Evolutionary conservation across 1,140 invertebrate genomes (phyloP).

Genomic region (Macrocentrus cingulum): DNA sequence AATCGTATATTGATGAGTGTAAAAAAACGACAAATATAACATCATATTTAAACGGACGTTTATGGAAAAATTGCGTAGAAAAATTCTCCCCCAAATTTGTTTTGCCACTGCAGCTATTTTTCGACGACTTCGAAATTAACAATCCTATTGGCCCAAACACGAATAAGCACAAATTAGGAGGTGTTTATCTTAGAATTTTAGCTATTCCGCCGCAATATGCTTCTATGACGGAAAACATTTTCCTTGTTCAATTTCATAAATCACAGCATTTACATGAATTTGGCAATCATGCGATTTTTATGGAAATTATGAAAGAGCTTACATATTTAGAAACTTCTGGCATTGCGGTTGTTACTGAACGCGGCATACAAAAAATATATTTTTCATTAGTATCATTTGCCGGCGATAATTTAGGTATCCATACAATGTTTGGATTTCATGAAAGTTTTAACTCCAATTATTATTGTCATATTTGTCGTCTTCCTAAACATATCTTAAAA

Average conservation of each 20-base stretch:
- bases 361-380: conserved; percentile 15
- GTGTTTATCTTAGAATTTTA: conserved; percentile 14
- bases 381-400: conserved; percentile 16
- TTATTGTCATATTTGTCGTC: conserved; percentile 18
- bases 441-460: conserved; percentile 24
- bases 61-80: too few species aligned
- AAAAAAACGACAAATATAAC: too few species aligned
- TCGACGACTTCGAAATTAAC: neutral
- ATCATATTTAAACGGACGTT: too few species aligned
- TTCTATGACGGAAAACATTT: conserved; percentile 29
- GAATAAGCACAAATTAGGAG: conserved; percentile 24
- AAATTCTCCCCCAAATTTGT: too few species aligned
- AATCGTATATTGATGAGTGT: too few species aligned
- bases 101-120: too few species aligned
- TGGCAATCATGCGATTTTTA: conserved; percentile 18
- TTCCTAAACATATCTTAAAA: conserved; percentile 1
- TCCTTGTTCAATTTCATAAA: conserved; percentile 19
- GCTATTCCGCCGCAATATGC: conserved; percentile 22
- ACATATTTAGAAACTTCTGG: conserved; percentile 20
- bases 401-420: conserved; percentile 20
- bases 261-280: conserved; percentile 19
- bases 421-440: conserved; percentile 18
- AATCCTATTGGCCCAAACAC: conserved; percentile 26
- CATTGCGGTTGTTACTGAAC: conserved; percentile 13
- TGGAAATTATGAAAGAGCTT: conserved; percentile 12